Base-by-base conservation (phyloP, 2,113 vertebrate genomes). In the Apodemus speciosus region DNA sequence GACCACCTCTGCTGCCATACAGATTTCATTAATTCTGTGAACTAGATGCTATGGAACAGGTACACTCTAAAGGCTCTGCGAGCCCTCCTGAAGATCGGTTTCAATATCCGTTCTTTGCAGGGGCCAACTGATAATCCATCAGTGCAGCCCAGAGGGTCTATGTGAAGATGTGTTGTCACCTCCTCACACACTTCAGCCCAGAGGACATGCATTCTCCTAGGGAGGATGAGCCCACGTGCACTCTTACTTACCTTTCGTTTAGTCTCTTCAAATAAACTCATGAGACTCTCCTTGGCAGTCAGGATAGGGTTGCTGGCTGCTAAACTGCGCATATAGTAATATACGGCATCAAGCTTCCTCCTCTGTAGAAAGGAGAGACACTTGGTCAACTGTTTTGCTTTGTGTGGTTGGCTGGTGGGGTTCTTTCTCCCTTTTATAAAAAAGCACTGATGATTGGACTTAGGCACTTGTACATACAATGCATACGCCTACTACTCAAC, bases 261-360 rank as follows among this genome's bases (percentile, higher is more conserved):
- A n/a, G 99, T 99, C 98, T 99, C 99, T 96, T 99, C 99, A 96
- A 99, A 99, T 81, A 99, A 98, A 72, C 99, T 99, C 99, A 99
- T 99, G 73, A 99, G 98, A 96, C 99, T 99, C 97, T 99, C 99
- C 97, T 99, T 99, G 92, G 99, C 99, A 27, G 99, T 99, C 93
- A 99, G 98, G 97, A 99, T 99, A 85, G 99, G 99, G 97, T 99
- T 99, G 97, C 99, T 99, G 30, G 99, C 99, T 66, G 99, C 99
- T 98, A 99, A 98, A 94, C 99, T 99, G 72, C 99, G 99, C 99
- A 99, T 99, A 96, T 99, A 99, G 92, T 99, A 99, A 98, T 99
- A 99, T 3, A 99, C 99, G 40, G 99, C 99, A 97, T 99, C 99
- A 97, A 99, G 97, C 97, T 99, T 99, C 92, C 99, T 98, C 96